phyloP scores from a whole-genome alignment of 1,140 invertebrate species.

The Caenorhabditis tropicalis region DNA sequence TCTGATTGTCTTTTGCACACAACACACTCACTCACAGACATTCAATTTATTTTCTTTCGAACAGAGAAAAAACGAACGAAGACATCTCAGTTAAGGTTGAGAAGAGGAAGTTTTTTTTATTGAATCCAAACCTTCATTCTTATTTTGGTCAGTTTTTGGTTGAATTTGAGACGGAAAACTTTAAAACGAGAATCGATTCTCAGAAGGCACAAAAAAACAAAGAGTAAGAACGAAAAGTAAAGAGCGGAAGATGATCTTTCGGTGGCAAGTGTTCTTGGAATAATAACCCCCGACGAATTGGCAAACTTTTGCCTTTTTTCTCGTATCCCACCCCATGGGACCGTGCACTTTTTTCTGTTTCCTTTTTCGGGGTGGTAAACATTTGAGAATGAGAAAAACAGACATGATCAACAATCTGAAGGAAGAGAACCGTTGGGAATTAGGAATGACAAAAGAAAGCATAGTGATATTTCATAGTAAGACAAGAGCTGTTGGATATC shows the following conservation, averaged over 20 bases:
- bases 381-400: neutral
- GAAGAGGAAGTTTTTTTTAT: neutral
- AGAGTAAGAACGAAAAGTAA: neutral
- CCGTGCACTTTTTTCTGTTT: constrained; percentile 7
- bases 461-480: neutral
- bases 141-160: no score
- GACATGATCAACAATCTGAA: constrained; percentile 33
- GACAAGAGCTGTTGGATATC: neutral
- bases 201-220: neutral
- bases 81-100: no score
- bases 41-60: neutral
- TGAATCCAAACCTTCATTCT: neutral
- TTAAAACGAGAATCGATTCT: neutral
- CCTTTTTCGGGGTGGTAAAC: neutral
- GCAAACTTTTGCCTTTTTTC: neutral
- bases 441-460: neutral
- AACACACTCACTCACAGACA: neutral
- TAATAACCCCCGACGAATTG: neutral
- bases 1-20: constrained; percentile 7
- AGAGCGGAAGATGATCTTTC: neutral
- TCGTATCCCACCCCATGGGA: neutral
- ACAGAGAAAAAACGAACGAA: neutral
- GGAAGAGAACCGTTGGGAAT: constrained; percentile 8
- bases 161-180: no score
- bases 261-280: constrained; percentile 31